phyloP scores from a whole-genome alignment of 1,140 invertebrate genomes.

The Drosophila trapezifrons region DNA sequence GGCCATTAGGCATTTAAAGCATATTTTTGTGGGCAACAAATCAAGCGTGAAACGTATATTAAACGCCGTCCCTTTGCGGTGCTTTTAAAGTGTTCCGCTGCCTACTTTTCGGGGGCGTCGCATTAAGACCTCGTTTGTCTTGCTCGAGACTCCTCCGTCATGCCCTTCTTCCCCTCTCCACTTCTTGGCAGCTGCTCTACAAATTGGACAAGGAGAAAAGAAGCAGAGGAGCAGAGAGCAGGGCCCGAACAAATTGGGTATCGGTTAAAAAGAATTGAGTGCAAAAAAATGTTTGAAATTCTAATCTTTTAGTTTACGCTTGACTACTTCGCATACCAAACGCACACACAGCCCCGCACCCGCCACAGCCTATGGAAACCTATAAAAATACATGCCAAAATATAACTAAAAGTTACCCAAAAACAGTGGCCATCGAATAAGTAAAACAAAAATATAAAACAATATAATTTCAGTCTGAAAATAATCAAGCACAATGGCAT shows the following conservation, averaged over 20 bases:
- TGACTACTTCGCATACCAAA: slow-evolving; percentile 52
- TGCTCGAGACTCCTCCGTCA: slow-evolving; percentile 18
- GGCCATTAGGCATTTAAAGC: slow-evolving; percentile 33
- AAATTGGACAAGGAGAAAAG: slow-evolving; percentile 61
- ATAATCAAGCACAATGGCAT: background rate
- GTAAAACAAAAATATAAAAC: background rate
- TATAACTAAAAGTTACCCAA: slow-evolving; percentile 8
- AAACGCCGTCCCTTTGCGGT: slow-evolving; percentile 10
- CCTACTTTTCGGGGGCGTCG: slow-evolving; percentile 29
- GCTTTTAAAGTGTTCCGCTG: slow-evolving; percentile 57
- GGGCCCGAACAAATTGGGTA: slow-evolving; percentile 41
- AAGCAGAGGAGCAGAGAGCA: slow-evolving; percentile 4
- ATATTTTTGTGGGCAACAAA: slow-evolving; percentile 49
- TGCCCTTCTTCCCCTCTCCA: slow-evolving; percentile 6
- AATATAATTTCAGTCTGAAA: background rate
- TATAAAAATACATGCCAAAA: slow-evolving; percentile 42
- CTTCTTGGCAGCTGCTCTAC: slow-evolving; percentile 69
- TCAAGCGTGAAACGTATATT: slow-evolving; percentile 50
- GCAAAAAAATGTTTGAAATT: slow-evolving; percentile 71
- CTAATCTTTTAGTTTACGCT: slow-evolving; percentile 77
- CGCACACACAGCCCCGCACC: background rate
- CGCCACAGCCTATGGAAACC: slow-evolving; percentile 17
- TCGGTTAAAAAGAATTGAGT: slow-evolving; percentile 46
- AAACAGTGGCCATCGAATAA: slow-evolving; percentile 39
- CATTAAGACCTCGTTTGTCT: slow-evolving; percentile 50